phyloP scores from a whole-genome alignment of 35 echinoderm and acorn worm genomes.

The Amphiura filiformis region DNA sequence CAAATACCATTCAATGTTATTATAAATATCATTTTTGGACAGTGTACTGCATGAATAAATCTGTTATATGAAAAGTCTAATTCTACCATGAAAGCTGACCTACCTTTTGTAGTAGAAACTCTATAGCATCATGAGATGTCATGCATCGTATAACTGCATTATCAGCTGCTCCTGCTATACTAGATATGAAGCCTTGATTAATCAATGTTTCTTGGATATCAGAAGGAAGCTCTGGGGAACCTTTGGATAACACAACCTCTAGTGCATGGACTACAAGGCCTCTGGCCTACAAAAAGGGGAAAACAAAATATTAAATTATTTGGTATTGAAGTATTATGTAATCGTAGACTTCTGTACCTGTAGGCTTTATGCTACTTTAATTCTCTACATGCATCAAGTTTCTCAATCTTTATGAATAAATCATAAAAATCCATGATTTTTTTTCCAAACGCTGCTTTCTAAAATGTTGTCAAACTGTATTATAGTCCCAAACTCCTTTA shows the following conservation, averaged over 20 bases:
- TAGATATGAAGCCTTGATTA: conserved; percentile 56
- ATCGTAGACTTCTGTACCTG: background rate
- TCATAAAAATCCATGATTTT: no score
- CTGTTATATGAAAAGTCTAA: no score
- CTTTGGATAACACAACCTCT: conserved; percentile 33
- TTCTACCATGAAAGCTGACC: no score
- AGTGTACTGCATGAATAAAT: no score
- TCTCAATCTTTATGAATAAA: no score
- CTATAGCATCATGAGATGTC: conserved; percentile 47
- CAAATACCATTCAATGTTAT: no score
- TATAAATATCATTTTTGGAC: no score
- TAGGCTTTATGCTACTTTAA: background rate
- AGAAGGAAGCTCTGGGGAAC: conserved; percentile 41
- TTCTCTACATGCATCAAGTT: no score
- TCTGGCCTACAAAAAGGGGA: conserved; percentile 27
- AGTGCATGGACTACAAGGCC: conserved; percentile 40
- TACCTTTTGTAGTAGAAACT: conserved; percentile 51
- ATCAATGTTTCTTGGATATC: conserved; percentile 24
- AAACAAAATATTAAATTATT: background rate
- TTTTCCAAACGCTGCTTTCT: no score
- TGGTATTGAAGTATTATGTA: background rate
- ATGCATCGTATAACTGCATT: conserved; percentile 53
- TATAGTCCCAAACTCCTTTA: no score
- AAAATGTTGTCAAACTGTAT: no score
- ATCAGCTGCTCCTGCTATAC: conserved; percentile 43